Evolutionary conservation across 2,888 invertebrate species (phyloP), one percentile per base, ranked within the genome.

Genomic region (Coremacera marginata): DNA sequence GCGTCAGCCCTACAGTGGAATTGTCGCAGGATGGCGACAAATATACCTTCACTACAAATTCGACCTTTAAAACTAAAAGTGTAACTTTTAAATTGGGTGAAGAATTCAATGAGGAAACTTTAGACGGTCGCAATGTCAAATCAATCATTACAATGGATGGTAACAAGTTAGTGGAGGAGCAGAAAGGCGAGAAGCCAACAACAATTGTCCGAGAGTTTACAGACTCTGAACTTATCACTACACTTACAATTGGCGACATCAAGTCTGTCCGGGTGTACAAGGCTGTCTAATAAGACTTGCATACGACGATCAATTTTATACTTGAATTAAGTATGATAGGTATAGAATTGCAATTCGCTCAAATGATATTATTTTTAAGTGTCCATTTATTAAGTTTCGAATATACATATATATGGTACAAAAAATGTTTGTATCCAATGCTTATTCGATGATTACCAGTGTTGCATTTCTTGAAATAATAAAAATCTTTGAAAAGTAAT

Each of bases 41-140:
- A 63, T 96, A 93, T 90, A 92, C 92, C 63, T 90, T 98, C 81
- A 94, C 94, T 82, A 96, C 97, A 0, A 92, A 92, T 7, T 97
- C 97, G 82, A 95, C 97, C 79, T 96, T 98, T 91, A 98, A 97
- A 90, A 96, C 93, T 87, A 93, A 94, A 1, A 92, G 93, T 84
- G 92, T 95, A 84, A 94, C 93, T 88, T 98, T 98, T 91, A 94
- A 94, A 87, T 92, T 95, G 37, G 95, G 94, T 4, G 94, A 95
- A 82, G 96, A 97, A 89, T 96, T 97, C 89, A 95, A 96, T 49
- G 96, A 97, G 89, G 95, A 95, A 83, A 96, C 97, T 19, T 93
- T 95, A 81, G 97, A 98, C 88, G 97, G 97, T 31, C 93, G 96
- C 80, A 95, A 94, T 90, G 96, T 96, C 76, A 92, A 89, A 83